Conservation (phyloP, 1,140 invertebrate species). For the Macrosteles quadrilineatus region DNA sequence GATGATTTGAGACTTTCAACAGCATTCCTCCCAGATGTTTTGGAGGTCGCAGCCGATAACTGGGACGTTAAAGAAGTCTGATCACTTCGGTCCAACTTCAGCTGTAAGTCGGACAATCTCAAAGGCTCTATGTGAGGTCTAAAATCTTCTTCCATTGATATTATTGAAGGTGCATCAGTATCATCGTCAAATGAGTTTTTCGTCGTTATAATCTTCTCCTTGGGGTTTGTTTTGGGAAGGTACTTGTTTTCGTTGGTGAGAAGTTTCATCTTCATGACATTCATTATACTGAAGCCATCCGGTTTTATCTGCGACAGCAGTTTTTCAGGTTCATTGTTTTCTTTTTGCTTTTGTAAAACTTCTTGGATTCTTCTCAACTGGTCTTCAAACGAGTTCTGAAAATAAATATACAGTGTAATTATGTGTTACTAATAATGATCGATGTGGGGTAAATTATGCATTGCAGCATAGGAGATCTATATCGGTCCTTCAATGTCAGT, state of each 20-base stretch:
- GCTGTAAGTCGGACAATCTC: not conserved
- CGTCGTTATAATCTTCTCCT: not conserved
- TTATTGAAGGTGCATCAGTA: constrained; percentile 10
- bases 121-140: not conserved
- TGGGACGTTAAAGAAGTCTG: too few relatives aligned
- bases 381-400: not conserved
- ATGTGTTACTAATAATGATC: too few relatives aligned
- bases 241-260: not conserved
- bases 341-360: not conserved
- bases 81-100: too few relatives aligned
- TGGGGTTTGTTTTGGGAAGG: not conserved
- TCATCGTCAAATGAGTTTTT: not conserved
- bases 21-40: too few relatives aligned
- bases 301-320: not conserved
- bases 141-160: constrained; percentile 15
- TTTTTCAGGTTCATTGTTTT: not conserved
- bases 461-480: too few relatives aligned
- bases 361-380: not conserved
- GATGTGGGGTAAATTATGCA: too few relatives aligned
- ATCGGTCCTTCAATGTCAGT: too few relatives aligned
- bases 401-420: too few relatives aligned
- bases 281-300: not conserved
- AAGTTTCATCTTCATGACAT: constrained; percentile 2
- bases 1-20: too few relatives aligned
- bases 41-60: too few relatives aligned